phyloP scores from a whole-genome alignment of 2,113 vertebrate species.

The Aptenodytes patagonicus region DNA sequence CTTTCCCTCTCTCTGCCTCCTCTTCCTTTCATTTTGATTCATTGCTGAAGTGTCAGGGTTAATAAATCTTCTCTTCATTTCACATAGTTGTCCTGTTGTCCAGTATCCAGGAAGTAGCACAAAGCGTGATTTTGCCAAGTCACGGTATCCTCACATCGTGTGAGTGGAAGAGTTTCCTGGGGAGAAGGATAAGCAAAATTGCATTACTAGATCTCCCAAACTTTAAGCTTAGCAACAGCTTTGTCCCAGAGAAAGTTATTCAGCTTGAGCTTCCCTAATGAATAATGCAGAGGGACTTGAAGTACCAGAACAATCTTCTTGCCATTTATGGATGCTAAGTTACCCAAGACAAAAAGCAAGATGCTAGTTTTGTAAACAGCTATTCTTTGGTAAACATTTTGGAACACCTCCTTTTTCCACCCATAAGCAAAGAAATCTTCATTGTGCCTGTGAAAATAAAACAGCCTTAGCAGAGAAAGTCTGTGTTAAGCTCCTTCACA shows the following conservation, averaged over 20 bases:
- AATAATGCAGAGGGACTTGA: constrained; percentile 77
- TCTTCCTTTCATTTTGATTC: constrained; percentile 28
- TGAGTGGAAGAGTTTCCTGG: constrained; percentile 76
- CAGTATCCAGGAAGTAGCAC: constrained; percentile 66
- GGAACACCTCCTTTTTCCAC: constrained; percentile 34
- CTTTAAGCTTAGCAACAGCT: constrained; percentile 95
- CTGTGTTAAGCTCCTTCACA: constrained; percentile 7
- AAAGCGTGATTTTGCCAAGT: constrained; percentile 60
- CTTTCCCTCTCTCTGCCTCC: neutral
- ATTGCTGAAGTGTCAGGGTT: neutral
- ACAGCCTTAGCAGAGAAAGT: constrained; percentile 1
- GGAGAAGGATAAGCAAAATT: constrained; percentile 77
- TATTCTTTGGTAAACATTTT: constrained; percentile 65
- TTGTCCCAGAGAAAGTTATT: constrained; percentile 83
- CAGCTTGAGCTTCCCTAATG: constrained; percentile 75
- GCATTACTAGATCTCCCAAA: constrained; percentile 83
- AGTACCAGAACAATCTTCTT: constrained; percentile 73
- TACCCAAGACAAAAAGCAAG: constrained; percentile 74
- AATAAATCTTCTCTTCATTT: constrained; percentile 57
- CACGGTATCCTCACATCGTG: constrained; percentile 64
- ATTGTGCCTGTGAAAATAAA: constrained; percentile 51
- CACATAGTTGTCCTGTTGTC: constrained; percentile 56
- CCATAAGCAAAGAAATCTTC: constrained; percentile 42
- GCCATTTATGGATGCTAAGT: constrained; percentile 76
- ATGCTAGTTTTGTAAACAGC: constrained; percentile 78